Evolutionary conservation across 1,140 invertebrate species (phyloP).

Genomic region (Holcopasites calliopsidis): DNA sequence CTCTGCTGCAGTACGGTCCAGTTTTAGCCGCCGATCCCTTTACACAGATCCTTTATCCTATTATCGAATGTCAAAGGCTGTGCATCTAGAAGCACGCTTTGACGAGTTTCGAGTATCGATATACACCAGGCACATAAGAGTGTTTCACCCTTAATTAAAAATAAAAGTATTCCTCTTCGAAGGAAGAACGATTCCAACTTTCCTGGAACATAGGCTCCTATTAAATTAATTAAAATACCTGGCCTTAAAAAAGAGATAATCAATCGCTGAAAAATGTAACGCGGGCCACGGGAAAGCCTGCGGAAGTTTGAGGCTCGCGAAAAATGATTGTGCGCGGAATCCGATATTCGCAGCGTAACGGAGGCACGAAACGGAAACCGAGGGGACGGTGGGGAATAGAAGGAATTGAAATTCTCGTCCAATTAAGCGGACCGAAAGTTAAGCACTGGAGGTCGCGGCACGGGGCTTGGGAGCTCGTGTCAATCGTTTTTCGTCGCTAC

Average conservation of each 20-base stretch:
- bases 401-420: constrained; percentile 33
- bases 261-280: no score
- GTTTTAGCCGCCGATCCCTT: neutral
- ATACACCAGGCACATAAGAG: neutral
- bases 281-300: no score
- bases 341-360: constrained; percentile 12
- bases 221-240: no score
- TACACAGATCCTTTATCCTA: neutral
- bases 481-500: constrained; percentile 14
- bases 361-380: neutral
- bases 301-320: no score
- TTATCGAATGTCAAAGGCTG: neutral
- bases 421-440: constrained; percentile 39
- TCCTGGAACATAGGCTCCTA: no score
- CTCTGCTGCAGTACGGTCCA: no score
- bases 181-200: no score
- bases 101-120: neutral
- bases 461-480: constrained; percentile 7
- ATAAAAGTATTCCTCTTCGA: neutral
- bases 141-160: neutral
- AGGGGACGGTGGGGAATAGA: neutral
- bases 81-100: neutral
- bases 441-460: constrained; percentile 13
- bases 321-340: constrained; percentile 5
- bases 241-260: no score